These are phyloP conservation scores for Bombylius discolor DNA, from an alignment of 2,888 invertebrate genomes.

Conservation along the genomic window DNA sequence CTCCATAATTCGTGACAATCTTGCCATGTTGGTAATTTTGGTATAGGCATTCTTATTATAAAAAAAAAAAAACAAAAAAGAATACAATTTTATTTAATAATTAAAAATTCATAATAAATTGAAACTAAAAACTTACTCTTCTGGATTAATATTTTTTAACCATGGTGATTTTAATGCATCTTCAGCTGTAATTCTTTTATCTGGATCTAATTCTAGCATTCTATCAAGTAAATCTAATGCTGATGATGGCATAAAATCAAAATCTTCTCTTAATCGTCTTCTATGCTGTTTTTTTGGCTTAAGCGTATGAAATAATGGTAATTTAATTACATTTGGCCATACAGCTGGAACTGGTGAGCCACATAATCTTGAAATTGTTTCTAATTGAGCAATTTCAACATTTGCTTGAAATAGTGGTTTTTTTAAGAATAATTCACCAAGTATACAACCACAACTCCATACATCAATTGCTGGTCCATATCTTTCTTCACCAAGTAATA, in stretches of 20 bases:
- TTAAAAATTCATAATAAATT: neutral
- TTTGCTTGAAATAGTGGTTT: conserved; percentile 94
- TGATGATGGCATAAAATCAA: conserved; percentile 76
- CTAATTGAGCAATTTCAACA: conserved; percentile 84
- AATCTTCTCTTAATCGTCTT: conserved; percentile 81
- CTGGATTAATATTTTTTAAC: conserved; percentile 82
- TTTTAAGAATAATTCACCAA: conserved; percentile 93
- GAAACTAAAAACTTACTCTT: conserved; percentile 53
- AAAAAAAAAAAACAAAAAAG: conserved; percentile 11
- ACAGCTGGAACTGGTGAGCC: conserved; percentile 93
- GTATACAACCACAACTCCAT: conserved; percentile 98
- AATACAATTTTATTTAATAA: conserved; percentile 1
- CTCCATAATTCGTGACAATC: conserved; percentile 99
- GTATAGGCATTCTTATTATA: conserved; percentile 67
- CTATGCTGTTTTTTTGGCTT: conserved; percentile 84
- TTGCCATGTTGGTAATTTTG: conserved; percentile 85
- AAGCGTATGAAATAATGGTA: conserved; percentile 84
- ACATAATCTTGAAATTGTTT: conserved; percentile 85
- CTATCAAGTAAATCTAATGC: conserved; percentile 85
- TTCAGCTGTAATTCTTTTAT: conserved; percentile 82
- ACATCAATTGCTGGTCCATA: conserved; percentile 98
- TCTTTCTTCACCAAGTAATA: conserved; percentile 88
- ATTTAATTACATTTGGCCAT: conserved; percentile 90
- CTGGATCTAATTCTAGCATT: conserved; percentile 94
- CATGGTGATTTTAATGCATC: conserved; percentile 86